Conservation (phyloP, 2,113 vertebrate species). For the Carollia perspicillata region DNA sequence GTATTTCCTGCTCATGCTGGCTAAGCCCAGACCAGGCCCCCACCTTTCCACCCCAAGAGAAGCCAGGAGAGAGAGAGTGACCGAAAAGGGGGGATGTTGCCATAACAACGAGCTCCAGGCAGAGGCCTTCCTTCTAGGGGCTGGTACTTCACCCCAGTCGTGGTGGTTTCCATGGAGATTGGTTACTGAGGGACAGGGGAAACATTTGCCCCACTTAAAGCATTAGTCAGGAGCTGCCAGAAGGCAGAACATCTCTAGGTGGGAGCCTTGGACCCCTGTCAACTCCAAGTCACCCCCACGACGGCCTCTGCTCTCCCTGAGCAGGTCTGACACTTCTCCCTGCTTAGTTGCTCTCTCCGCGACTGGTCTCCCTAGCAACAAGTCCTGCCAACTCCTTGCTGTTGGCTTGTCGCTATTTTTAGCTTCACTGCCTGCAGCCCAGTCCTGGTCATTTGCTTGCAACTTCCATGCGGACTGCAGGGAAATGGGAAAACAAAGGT, state of each 20-base stretch:
- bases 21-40: constrained; percentile 32
- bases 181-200: constrained; percentile 58
- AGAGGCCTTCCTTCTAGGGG: constrained; percentile 73
- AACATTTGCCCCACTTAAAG: constrained; percentile 56
- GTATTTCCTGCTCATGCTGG: constrained; percentile 53
- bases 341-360: constrained; percentile 48
- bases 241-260: constrained; percentile 53
- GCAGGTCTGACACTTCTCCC: background rate
- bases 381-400: constrained; percentile 66
- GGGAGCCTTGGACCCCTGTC: constrained; percentile 42
- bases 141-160: constrained; percentile 72
- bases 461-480: constrained; percentile 32
- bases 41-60: constrained; percentile 52
- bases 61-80: constrained; percentile 60
- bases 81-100: constrained; percentile 61
- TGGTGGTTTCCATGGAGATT: constrained; percentile 76
- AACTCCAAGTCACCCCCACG: background rate
- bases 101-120: constrained; percentile 75
- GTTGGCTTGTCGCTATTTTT: constrained; percentile 70
- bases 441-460: constrained; percentile 63
- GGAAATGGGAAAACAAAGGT: constrained; percentile 37
- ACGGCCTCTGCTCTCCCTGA: constrained; percentile 39
- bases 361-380: constrained; percentile 75
- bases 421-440: constrained; percentile 60
- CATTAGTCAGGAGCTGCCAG: constrained; percentile 56